Percentiles rank a stretch among this genome's conserved stretches.
These are phyloP conservation scores for Cynaeus angustus DNA, from an alignment of 2,888 invertebrate genomes.

Conservation along the genomic window DNA sequence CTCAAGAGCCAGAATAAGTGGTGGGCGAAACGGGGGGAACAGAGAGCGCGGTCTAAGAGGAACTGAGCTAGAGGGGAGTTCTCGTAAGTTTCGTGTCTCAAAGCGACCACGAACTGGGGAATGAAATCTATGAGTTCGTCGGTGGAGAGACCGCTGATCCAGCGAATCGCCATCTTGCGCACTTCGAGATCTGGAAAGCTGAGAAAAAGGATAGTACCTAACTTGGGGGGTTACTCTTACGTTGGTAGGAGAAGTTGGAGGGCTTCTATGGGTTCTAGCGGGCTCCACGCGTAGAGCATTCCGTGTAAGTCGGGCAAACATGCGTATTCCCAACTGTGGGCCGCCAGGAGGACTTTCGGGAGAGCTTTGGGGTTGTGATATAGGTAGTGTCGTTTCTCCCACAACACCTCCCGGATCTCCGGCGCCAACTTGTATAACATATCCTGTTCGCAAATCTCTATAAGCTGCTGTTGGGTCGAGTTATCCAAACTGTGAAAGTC, in stretches of 20 bases:
- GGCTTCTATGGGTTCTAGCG: slow-evolving; percentile 90
- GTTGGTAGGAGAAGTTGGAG: slow-evolving; percentile 94
- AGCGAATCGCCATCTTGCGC: slow-evolving; percentile 86
- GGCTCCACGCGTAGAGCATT: slow-evolving; percentile 90
- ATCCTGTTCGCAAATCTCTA: slow-evolving; percentile 84
- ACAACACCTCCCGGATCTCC: slow-evolving; percentile 86
- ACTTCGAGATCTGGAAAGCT: slow-evolving; percentile 95
- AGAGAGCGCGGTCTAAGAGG: slow-evolving; percentile 86
- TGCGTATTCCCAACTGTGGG: slow-evolving; percentile 94
- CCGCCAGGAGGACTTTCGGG: slow-evolving; percentile 89
- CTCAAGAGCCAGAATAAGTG: slow-evolving; percentile 95
- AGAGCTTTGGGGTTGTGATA: slow-evolving; percentile 88
- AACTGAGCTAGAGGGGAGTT: slow-evolving; percentile 89
- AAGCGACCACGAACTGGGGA: slow-evolving; percentile 94
- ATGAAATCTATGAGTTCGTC: slow-evolving; percentile 94
- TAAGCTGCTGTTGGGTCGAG: slow-evolving; percentile 84
- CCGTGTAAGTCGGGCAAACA: slow-evolving; percentile 90
- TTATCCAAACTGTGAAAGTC: slow-evolving; percentile 87
- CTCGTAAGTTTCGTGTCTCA: slow-evolving; percentile 93
- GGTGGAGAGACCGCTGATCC: slow-evolving; percentile 85
- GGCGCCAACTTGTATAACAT: slow-evolving; percentile 83
- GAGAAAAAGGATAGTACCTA: slow-evolving; percentile 35
- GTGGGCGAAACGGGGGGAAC: slow-evolving; percentile 94
- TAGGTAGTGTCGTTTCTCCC: slow-evolving; percentile 95
- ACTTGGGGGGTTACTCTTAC: slow-evolving; percentile 71